Percentiles rank a stretch among this genome's conserved stretches.
Evolutionary conservation across 2,888 invertebrate species (phyloP).

Genomic region (Nymphalis urticae): DNA sequence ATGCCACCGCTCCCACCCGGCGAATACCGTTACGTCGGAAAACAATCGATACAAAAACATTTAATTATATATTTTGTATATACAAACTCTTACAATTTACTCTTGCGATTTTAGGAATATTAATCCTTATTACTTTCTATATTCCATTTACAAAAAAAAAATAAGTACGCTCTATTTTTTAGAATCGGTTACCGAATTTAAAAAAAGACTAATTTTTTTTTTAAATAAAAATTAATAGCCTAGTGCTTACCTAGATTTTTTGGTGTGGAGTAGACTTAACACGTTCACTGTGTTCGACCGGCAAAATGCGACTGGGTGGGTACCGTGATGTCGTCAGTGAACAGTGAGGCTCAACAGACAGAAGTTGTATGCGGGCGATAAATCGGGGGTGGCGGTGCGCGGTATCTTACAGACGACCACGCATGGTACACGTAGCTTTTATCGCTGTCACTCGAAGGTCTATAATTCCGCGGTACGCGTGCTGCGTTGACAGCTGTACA

Average conservation of each 20-base stretch:
- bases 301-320: slow-evolving; percentile 63
- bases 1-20: slow-evolving; percentile 54
- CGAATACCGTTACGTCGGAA: slow-evolving; percentile 52
- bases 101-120: not conserved
- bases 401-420: slow-evolving; percentile 22
- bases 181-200: not conserved
- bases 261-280: slow-evolving; percentile 49
- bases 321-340: slow-evolving; percentile 34
- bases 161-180: not conserved
- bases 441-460: not conserved
- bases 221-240: slow-evolving; percentile 36
- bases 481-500: slow-evolving; percentile 14
- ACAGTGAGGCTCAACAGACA: slow-evolving; percentile 40
- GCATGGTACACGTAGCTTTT: not conserved
- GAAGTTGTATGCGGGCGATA: slow-evolving; percentile 41
- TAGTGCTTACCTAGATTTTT: slow-evolving; percentile 62
- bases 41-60: slow-evolving; percentile 34
- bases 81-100: not conserved
- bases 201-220: not conserved
- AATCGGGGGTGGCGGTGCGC: slow-evolving; percentile 54
- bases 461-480: slow-evolving; percentile 9
- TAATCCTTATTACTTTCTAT: slow-evolving; percentile 1
- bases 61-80: not conserved
- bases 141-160: not conserved
- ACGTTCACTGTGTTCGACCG: slow-evolving; percentile 62